Evolutionary conservation across 92 coral and sea anemone species (phyloP), one percentile per base, ranked within the genome.

Genomic region (Palythoa caribaeorum): DNA sequence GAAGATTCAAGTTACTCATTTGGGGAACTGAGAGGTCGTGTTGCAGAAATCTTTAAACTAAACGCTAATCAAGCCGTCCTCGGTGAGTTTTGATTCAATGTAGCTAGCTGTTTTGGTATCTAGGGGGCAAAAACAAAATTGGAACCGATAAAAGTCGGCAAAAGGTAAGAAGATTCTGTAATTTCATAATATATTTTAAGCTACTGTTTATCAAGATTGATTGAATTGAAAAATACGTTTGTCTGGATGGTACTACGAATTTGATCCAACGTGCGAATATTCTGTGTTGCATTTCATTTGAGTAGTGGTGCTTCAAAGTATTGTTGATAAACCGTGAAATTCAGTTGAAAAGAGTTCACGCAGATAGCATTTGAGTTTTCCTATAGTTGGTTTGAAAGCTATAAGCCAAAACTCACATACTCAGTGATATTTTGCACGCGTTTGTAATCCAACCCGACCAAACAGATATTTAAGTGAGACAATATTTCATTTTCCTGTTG

Each of bases 401-500:
- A 12, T 36, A 70, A 12, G 40, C 16, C 9, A 70, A 70, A 70
- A 35, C 44, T 36, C 6, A 35, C 13, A 12, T 20, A 70, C 5
- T 70, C 16, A 70, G 21, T 70, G 16, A 35, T 6, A 9, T 9
- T 37, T 35, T 15, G 13, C 47, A 3, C 47, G 17, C 38, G 39
- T 70, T 70, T 70, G 47, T 35, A 70, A 70, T 36, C 40, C 47
- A 36, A 35, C 37, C n/a, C n/a, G 28, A 63, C 70, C 28, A 63
- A 63, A 63, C 9, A 63, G 20, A 63, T 20, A 12, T 28, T 0
- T 20, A 36, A 14, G 4, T 10, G 75, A 70, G 38, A 37, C 48
- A 70, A 70, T 35, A 36, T 70, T 70, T 70, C 75, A 35, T 35
- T 11, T 38, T 70, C 44, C 47, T 70, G 47, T 70, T 70, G 75